These are phyloP conservation scores for Poecilus cupreus DNA, from an alignment of 2,888 invertebrate genomes.

Conservation along the genomic window DNA sequence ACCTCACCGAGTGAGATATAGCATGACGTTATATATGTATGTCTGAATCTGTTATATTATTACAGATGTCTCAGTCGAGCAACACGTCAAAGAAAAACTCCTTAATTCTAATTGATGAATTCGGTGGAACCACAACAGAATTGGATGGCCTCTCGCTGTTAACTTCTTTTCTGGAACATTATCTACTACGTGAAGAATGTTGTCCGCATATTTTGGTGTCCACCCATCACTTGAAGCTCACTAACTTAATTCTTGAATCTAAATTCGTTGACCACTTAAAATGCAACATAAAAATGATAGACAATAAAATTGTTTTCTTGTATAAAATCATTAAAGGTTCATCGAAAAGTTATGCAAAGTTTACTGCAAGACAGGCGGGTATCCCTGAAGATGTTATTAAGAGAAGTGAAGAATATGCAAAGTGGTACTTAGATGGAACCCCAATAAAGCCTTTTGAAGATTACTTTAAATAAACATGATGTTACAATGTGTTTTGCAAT, in stretches of 20 bases:
- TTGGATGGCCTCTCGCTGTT: slow-evolving; percentile 86
- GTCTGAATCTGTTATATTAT: not conserved
- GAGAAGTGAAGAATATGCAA: slow-evolving; percentile 74
- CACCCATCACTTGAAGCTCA: slow-evolving; percentile 85
- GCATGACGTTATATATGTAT: too few relatives aligned
- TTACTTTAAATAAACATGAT: not conserved
- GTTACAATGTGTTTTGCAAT: not conserved
- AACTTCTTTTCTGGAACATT: slow-evolving; percentile 80
- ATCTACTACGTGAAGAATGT: slow-evolving; percentile 74
- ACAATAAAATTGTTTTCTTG: slow-evolving; percentile 79
- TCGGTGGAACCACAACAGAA: slow-evolving; percentile 89
- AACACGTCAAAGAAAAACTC: slow-evolving; percentile 80
- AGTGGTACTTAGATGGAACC: slow-evolving; percentile 48
- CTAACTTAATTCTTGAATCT: slow-evolving; percentile 76
- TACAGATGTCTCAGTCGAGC: slow-evolving; percentile 83
- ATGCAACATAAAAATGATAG: slow-evolving; percentile 78
- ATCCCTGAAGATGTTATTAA: slow-evolving; percentile 74
- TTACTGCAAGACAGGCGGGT: slow-evolving; percentile 79
- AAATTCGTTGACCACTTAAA: slow-evolving; percentile 75
- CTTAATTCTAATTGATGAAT: slow-evolving; percentile 90
- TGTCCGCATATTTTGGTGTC: slow-evolving; percentile 87
- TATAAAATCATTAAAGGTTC: slow-evolving; percentile 79
- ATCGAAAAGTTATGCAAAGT: slow-evolving; percentile 80
- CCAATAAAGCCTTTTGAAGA: not conserved
- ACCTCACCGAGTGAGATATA: too few relatives aligned